These are phyloP conservation scores for Tautogolabrus adspersus DNA, from an alignment of 2,113 vertebrate genomes.

Conservation along the genomic window DNA sequence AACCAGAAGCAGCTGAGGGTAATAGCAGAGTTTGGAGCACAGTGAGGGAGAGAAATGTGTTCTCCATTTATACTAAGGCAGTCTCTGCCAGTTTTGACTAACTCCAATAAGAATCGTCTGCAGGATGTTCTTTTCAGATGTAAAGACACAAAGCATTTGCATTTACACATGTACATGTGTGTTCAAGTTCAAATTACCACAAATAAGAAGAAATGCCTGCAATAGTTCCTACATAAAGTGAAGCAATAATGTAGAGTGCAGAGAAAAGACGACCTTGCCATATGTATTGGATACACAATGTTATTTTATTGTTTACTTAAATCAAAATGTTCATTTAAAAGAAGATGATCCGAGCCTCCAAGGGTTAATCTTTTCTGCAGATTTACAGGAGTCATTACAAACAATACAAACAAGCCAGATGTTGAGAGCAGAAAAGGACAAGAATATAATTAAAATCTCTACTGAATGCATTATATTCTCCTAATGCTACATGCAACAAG, in stretches of 20 bases:
- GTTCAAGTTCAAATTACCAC: not conserved
- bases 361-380: slow-evolving; percentile 39
- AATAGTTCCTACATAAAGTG: not conserved
- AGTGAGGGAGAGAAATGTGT: slow-evolving; percentile 40
- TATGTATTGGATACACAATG: not conserved
- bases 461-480: not conserved
- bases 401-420: slow-evolving; percentile 6
- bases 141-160: not conserved
- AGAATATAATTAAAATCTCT: not conserved
- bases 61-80: slow-evolving; percentile 42
- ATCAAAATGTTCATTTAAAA: slow-evolving; percentile 24
- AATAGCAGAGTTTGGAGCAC: slow-evolving; percentile 22
- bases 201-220: not conserved
- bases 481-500: not conserved
- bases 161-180: slow-evolving; percentile 5
- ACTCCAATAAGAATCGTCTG: slow-evolving; percentile 21
- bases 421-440: not conserved
- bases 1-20: slow-evolving; percentile 38
- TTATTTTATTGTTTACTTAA: slow-evolving; percentile 30
- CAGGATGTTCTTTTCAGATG: slow-evolving; percentile 24
- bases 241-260: not conserved
- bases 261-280: not conserved
- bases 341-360: slow-evolving; percentile 18
- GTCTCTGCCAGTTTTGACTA: slow-evolving; percentile 23
- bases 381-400: not conserved